Conservation (phyloP, 2,888 invertebrate species). For the Brenthis daphne region DNA sequence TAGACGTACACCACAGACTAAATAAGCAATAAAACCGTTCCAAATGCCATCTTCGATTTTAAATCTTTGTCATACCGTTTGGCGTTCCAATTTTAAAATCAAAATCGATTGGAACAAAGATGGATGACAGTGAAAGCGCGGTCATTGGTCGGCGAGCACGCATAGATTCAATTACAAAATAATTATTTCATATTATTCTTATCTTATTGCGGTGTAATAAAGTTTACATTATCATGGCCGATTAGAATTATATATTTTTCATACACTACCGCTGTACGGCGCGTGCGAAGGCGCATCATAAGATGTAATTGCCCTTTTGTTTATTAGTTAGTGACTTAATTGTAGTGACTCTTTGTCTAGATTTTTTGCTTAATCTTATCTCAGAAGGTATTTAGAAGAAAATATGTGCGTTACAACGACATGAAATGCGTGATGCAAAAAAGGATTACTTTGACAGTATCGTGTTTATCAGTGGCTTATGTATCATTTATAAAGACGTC, state of each 20-base stretch:
- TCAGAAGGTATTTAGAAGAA: constrained; percentile 23
- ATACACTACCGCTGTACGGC: constrained; percentile 66
- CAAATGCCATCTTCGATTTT: constrained; percentile 40
- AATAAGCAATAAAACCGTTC: constrained; percentile 36
- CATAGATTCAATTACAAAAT: constrained; percentile 60
- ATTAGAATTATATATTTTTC: constrained; percentile 46
- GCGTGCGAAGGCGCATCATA: constrained; percentile 63
- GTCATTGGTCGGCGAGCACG: constrained; percentile 75
- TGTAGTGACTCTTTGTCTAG: constrained; percentile 40
- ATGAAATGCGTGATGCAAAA: constrained; percentile 14
- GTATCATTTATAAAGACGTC: not conserved
- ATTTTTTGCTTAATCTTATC: constrained; percentile 32
- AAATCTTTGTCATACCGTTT: constrained; percentile 48
- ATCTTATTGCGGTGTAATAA: constrained; percentile 34
- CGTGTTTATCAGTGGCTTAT: constrained; percentile 9
- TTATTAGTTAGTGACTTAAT: constrained; percentile 55
- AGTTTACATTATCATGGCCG: constrained; percentile 35
- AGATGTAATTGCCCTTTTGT: constrained; percentile 78
- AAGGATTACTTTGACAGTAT: constrained; percentile 12
- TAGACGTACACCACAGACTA: constrained; percentile 29
- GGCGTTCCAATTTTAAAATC: constrained; percentile 70
- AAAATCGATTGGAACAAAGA: constrained; percentile 61
- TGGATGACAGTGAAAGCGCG: constrained; percentile 78
- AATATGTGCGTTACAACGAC: constrained; percentile 22
- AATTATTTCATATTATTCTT: constrained; percentile 30